A percentile compares a stretch with the other conserved stretches of the same genome.
Conservation (phyloP, 2,113 vertebrate genomes). For the Leptodactylus fuscus region DNA sequence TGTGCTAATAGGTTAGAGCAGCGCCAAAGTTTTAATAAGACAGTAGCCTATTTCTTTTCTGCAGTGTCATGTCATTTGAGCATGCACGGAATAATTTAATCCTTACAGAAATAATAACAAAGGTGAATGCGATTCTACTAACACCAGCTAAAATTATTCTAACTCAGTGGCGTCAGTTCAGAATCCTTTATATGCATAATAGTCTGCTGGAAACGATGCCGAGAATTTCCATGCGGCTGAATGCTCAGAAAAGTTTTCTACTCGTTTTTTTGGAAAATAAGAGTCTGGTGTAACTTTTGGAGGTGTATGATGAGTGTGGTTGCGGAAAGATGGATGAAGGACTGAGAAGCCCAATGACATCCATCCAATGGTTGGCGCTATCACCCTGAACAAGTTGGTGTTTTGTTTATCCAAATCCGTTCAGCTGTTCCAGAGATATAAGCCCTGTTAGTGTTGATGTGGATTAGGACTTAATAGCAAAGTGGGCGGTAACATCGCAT, state of each 20-base stretch:
- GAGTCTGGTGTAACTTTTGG: not conserved
- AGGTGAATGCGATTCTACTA: conserved; percentile 43
- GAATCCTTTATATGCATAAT: conserved; percentile 27
- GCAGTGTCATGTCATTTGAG: conserved; percentile 42
- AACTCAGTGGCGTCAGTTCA: conserved; percentile 28
- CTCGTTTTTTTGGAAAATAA: not conserved
- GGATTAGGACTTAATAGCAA: too few relatives aligned
- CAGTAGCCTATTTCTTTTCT: conserved; percentile 27
- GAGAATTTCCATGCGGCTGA: conserved; percentile 9
- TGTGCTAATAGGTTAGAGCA: conserved; percentile 17
- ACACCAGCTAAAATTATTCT: conserved; percentile 42
- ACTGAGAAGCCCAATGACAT: too few relatives aligned
- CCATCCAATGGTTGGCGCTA: too few relatives aligned
- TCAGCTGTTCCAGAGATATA: too few relatives aligned
- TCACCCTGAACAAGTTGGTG: too few relatives aligned
- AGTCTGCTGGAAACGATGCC: conserved; percentile 1
- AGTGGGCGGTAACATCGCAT: too few relatives aligned
- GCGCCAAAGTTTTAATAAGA: conserved; percentile 48
- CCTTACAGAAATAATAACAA: conserved; percentile 48
- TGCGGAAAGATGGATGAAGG: too few relatives aligned
- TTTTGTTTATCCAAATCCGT: too few relatives aligned
- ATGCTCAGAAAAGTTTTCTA: conserved; percentile 10
- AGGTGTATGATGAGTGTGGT: too few relatives aligned
- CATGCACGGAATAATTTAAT: conserved; percentile 41
- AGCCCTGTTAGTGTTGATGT: too few relatives aligned